phyloP scores from a whole-genome alignment of 2,113 vertebrate species.

The Rhinichthys klamathensis region DNA sequence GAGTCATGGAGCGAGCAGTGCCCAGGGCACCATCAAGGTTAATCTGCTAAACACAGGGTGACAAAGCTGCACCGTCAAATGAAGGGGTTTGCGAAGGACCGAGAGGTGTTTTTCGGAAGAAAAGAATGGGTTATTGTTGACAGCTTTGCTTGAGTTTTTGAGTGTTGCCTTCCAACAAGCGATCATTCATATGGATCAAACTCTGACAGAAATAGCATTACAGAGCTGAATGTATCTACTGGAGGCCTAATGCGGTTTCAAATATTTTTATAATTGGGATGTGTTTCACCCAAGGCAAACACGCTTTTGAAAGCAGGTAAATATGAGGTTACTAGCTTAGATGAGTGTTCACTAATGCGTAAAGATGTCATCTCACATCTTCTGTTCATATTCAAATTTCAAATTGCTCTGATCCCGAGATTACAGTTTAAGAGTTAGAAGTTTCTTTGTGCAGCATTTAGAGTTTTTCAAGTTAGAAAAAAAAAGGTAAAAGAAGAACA shows the following conservation, averaged over 20 bases:
- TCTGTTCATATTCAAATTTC: not conserved
- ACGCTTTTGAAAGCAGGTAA: not conserved
- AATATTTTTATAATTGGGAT: conserved; percentile 36
- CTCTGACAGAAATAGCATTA: conserved; percentile 20
- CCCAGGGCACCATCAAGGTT: conserved; percentile 71
- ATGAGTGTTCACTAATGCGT: not conserved
- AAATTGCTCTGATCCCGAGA: not conserved
- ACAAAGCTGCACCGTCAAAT: conserved; percentile 67
- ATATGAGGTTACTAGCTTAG: conserved; percentile 3
- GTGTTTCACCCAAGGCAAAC: conserved; percentile 42
- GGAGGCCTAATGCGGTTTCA: not conserved
- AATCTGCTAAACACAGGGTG: conserved; percentile 72
- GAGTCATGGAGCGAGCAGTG: conserved; percentile 57
- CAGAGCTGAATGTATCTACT: conserved; percentile 17
- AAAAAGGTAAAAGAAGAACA: not conserved
- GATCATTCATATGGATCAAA: conserved; percentile 14
- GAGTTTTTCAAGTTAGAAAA: not conserved
- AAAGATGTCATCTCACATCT: not conserved
- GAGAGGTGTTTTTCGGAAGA: conserved; percentile 30
- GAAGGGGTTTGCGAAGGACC: conserved; percentile 24
- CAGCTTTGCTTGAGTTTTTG: conserved; percentile 35
- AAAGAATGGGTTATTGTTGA: conserved; percentile 35
- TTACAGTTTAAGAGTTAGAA: not conserved
- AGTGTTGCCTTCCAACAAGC: conserved; percentile 34
- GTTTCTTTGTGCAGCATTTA: not conserved